These are phyloP conservation scores for Eremobia ochroleuca DNA, from an alignment of 2,888 invertebrate species.

Conservation along the genomic window DNA sequence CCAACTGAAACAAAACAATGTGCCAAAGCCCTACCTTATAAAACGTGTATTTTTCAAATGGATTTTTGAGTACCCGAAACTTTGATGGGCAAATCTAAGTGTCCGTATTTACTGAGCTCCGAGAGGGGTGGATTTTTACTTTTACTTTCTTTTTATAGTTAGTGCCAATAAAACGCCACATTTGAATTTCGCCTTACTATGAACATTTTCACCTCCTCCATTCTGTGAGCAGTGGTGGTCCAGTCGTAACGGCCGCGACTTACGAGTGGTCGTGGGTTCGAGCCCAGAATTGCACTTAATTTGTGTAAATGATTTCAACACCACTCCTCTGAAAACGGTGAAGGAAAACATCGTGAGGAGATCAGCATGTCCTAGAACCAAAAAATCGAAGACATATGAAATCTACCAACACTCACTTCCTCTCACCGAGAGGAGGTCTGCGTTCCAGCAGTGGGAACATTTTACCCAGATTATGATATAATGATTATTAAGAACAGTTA, in stretches of 20 bases:
- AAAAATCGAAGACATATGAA: not conserved
- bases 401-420: not conserved
- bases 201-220: conserved; percentile 64
- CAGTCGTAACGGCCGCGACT: no score
- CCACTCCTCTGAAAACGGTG: not conserved
- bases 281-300: not conserved
- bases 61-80: conserved; percentile 90
- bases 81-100: conserved; percentile 90
- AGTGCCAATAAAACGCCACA: conserved; percentile 84
- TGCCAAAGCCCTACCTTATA: conserved; percentile 70
- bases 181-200: conserved; percentile 81
- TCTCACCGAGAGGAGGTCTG: not conserved
- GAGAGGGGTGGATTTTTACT: conserved; percentile 81
- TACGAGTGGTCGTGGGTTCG: not conserved
- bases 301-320: not conserved
- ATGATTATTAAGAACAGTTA: conserved; percentile 26
- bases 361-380: not conserved
- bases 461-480: not conserved
- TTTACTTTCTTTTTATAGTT: conserved; percentile 87
- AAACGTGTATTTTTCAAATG: conserved; percentile 90
- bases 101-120: conserved; percentile 84
- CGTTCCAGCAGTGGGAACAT: not conserved
- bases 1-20: conserved; percentile 19
- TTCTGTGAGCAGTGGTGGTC: not conserved
- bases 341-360: no score